These are phyloP conservation scores for Pempheris klunzingeri DNA, from an alignment of 2,797 vertebrate species.

Conservation along the genomic window DNA sequence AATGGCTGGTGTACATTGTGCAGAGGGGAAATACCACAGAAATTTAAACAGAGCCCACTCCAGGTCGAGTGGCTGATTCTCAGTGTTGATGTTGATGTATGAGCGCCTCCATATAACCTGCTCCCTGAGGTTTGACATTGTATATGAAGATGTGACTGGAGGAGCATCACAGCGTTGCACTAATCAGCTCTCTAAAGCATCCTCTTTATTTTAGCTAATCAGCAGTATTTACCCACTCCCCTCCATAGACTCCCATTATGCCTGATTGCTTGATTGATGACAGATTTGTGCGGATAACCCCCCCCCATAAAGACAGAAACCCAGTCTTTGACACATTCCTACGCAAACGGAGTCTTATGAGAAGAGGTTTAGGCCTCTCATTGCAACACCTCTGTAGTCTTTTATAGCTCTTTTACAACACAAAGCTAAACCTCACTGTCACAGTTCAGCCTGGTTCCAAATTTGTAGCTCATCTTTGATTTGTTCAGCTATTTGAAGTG, in stretches of 20 bases:
- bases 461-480: not conserved
- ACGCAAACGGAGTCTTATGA: constrained; percentile 9
- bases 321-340: constrained; percentile 33
- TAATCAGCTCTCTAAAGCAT: constrained; percentile 46
- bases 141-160: constrained; percentile 15
- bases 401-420: too few relatives aligned
- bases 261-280: constrained; percentile 64
- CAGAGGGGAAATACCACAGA: not conserved
- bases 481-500: not conserved
- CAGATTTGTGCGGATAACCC: constrained; percentile 53
- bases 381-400: not conserved
- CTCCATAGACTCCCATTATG: constrained; percentile 47
- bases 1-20: not conserved
- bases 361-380: constrained; percentile 1
- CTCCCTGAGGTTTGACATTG: constrained; percentile 41
- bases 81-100: not conserved
- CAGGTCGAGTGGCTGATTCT: not conserved
- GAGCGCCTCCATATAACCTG: constrained; percentile 18
- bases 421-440: too few relatives aligned
- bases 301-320: constrained; percentile 18
- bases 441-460: not conserved
- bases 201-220: constrained; percentile 56
- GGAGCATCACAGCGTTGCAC: constrained; percentile 14
- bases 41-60: not conserved
- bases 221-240: constrained; percentile 52